Percentiles rank a stretch among this genome's conserved stretches.
Evolutionary conservation across 2,797 vertebrate species (phyloP).

Genomic region (Lerista edwardsae): DNA sequence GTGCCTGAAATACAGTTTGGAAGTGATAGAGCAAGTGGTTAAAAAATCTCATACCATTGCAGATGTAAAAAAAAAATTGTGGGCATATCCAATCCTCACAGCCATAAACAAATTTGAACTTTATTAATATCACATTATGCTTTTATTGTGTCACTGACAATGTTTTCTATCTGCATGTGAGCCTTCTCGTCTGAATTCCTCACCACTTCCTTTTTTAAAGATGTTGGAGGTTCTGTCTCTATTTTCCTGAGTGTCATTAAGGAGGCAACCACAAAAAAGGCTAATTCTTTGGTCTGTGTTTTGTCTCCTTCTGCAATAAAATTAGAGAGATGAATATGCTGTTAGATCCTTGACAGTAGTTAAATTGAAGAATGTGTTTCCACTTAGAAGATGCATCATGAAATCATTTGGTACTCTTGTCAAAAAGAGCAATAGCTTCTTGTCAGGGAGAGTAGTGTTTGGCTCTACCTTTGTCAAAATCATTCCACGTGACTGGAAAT

Average conservation of each 20-base stretch:
- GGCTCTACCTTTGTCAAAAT: no score
- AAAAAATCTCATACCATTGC: slow-evolving; percentile 29
- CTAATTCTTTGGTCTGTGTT: slow-evolving; percentile 58
- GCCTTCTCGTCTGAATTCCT: slow-evolving; percentile 60
- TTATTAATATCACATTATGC: slow-evolving; percentile 67
- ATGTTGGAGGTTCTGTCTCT: slow-evolving; percentile 60
- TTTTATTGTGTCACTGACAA: slow-evolving; percentile 34
- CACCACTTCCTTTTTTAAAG: slow-evolving; percentile 62
- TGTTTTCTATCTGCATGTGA: slow-evolving; percentile 63
- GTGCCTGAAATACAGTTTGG: not conserved
- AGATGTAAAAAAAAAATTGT: slow-evolving; percentile 64
- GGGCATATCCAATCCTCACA: slow-evolving; percentile 62
- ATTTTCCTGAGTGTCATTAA: slow-evolving; percentile 70
- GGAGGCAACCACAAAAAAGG: slow-evolving; percentile 71
- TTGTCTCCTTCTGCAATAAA: slow-evolving; percentile 72
- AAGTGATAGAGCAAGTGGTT: slow-evolving; percentile 12
- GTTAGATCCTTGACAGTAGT: slow-evolving; percentile 72
- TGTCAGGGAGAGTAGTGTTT: slow-evolving; percentile 46
- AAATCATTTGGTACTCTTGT: slow-evolving; percentile 69
- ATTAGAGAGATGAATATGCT: slow-evolving; percentile 54
- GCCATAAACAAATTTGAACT: slow-evolving; percentile 67
- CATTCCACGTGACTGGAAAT: no score
- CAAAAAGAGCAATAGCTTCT: slow-evolving; percentile 68
- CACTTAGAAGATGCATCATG: slow-evolving; percentile 70
- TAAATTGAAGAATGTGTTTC: slow-evolving; percentile 75